Evolutionary conservation across 2,888 invertebrate genomes (phyloP), one percentile per base, ranked within the genome.

Genomic region (Pristionchus arcanus): DNA sequence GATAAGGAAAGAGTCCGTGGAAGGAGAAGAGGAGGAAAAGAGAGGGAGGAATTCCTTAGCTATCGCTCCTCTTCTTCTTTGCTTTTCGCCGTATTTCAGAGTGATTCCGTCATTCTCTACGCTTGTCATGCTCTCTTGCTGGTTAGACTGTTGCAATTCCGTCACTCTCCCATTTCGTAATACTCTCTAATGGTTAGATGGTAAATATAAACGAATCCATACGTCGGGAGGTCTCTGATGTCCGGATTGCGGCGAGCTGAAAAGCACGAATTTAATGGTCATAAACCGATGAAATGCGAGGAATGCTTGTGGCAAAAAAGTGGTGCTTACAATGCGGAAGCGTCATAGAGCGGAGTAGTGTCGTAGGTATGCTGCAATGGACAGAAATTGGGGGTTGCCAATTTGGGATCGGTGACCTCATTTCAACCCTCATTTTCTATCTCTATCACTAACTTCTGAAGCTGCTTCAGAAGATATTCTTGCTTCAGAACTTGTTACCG

Each of bases 351-450:
- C 15, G 87, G 87, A n/a, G 87, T 42, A 28, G 42, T n/a, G 68
- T 87, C 87, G 68, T 87, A 87, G 0, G 53, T 42, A n/a, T 63
- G 87, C 87, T 87, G 68, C 9, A 87, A 81, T 77, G 77, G n/a
- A n/a, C n/a, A n/a, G n/a, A n/a, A n/a, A n/a, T n/a, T n/a, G n/a
- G n/a, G n/a, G n/a, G n/a, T n/a, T n/a, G n/a, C n/a, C n/a, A n/a
- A n/a, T n/a, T n/a, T n/a, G n/a, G n/a, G n/a, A n/a, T n/a, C n/a
- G n/a, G n/a, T n/a, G n/a, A n/a, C n/a, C n/a, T n/a, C n/a, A n/a
- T n/a, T n/a, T n/a, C n/a, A n/a, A n/a, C n/a, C n/a, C n/a, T n/a
- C n/a, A n/a, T n/a, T n/a, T n/a, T n/a, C n/a, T n/a, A n/a, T n/a
- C n/a, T n/a, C n/a, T n/a, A n/a, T n/a, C n/a, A n/a, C n/a, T n/a